Evolutionary conservation across 2,797 vertebrate species (phyloP), one percentile per base, ranked within the genome.

Genomic region (Phataginus tricuspis): DNA sequence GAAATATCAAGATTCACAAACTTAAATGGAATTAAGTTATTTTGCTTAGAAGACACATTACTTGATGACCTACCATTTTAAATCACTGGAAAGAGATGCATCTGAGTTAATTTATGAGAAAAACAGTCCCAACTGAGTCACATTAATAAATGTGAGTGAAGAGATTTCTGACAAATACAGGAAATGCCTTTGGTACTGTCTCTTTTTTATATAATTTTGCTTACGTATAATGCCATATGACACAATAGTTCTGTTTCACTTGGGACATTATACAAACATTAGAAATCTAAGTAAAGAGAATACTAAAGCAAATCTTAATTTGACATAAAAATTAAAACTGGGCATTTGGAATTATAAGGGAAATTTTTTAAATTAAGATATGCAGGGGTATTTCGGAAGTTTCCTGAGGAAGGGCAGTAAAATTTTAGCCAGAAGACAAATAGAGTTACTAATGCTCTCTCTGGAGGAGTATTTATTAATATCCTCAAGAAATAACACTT

Each of bases 1-100:
- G 90, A 98, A 96, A 86, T 85, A 97, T 80, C 88, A 96, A 96
- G 96, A 92, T 27, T 88, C 31, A 97, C 84, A 77, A 86, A 97
- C 31, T 96, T 72, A 84, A 96, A 95, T 88, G 64, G 72, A 96
- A 90, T 66, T 94, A 63, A 51, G 59, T 86, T 71, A 90, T 93
- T 95, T 97, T 95, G 91, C 4, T 29, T 95, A 86, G 86, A 90
- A 37, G 12, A 96, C 92, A 96, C 5, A 15, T 12, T 77, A 82
- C 87, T 92, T 92, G 45, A 94, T 89, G 8, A 31, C 25, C 55
- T 75, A 72, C 16, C 34, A 84, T 83, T 82, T 86, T 86, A 92
- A 95, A 91, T 89, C 51, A 90, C 10, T 75, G 49, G 64, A 95
- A 96, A 89, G 63, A 92, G 51, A 94, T 39, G 13, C 10, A 75